These are phyloP conservation scores for Plestiodon gilberti DNA, from an alignment of 2,113 vertebrate species.

Conservation along the genomic window DNA sequence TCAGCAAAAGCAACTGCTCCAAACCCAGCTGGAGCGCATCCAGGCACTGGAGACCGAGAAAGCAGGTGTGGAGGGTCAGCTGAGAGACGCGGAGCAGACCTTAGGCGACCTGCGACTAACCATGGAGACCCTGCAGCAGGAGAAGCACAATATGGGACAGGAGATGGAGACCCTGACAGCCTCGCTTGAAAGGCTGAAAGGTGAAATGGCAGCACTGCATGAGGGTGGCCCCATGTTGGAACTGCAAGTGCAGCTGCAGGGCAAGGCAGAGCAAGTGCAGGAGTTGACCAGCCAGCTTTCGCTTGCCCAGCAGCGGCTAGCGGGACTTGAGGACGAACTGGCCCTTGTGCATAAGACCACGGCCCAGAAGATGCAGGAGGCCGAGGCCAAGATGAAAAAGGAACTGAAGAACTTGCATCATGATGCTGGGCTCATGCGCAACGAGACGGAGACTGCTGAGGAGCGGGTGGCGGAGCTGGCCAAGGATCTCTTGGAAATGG, in stretches of 20 bases:
- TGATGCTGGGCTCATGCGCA: constrained; percentile 91
- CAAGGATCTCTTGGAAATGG: constrained; percentile 86
- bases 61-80: constrained; percentile 63
- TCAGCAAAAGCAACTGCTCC: constrained; percentile 91
- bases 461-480: constrained; percentile 96
- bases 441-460: constrained; percentile 92
- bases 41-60: constrained; percentile 80
- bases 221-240: constrained; percentile 46
- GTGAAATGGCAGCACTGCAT: constrained; percentile 56
- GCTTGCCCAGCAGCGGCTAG: constrained; percentile 70
- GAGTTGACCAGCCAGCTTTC: constrained; percentile 80
- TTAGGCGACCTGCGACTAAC: constrained; percentile 56
- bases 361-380: constrained; percentile 63
- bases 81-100: constrained; percentile 52
- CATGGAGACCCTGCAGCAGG: constrained; percentile 57
- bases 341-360: constrained; percentile 65
- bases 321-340: constrained; percentile 74
- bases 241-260: constrained; percentile 75
- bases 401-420: constrained; percentile 88
- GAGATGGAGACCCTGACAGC: constrained; percentile 66
- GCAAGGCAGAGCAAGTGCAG: constrained; percentile 70
- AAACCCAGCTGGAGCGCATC: constrained; percentile 81
- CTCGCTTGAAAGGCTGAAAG: constrained; percentile 49
- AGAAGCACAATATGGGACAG: constrained; percentile 63
- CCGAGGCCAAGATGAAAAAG: constrained; percentile 76